phyloP scores from a whole-genome alignment of 2,888 invertebrate genomes.

The Ennomos quercinarius region DNA sequence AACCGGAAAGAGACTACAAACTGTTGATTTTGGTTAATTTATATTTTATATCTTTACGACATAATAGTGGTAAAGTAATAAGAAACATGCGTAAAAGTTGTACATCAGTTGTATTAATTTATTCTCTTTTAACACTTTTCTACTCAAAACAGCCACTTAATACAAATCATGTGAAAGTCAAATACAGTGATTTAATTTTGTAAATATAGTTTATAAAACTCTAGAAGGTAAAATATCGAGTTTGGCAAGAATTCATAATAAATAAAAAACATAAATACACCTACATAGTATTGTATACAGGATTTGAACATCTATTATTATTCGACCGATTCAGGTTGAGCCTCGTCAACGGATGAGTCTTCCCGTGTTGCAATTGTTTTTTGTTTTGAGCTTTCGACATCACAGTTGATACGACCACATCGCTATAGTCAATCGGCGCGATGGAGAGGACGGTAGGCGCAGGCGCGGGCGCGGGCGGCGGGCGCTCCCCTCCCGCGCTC shows the following conservation, averaged over 20 bases:
- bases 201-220: slow-evolving; percentile 84
- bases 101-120: slow-evolving; percentile 82
- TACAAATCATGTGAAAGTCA: slow-evolving; percentile 80
- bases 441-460: slow-evolving; percentile 67
- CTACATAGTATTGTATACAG: slow-evolving; percentile 96
- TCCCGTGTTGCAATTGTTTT: slow-evolving; percentile 95
- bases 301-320: slow-evolving; percentile 89
- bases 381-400: slow-evolving; percentile 90
- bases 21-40: slow-evolving; percentile 79
- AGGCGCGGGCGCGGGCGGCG: slow-evolving; percentile 63
- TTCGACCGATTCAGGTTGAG: slow-evolving; percentile 91
- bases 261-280: slow-evolving; percentile 79
- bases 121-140: slow-evolving; percentile 77
- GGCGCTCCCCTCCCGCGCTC: slow-evolving; percentile 58
- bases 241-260: slow-evolving; percentile 85
- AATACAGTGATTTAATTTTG: slow-evolving; percentile 83
- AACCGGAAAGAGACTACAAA: slow-evolving; percentile 83
- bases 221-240: slow-evolving; percentile 84
- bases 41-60: too few relatives aligned
- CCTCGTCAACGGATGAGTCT: slow-evolving; percentile 96
- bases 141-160: slow-evolving; percentile 81
- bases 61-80: slow-evolving; percentile 34
- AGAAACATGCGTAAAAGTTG: slow-evolving; percentile 73
- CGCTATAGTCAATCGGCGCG: slow-evolving; percentile 78
- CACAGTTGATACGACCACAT: slow-evolving; percentile 88